These are phyloP conservation scores for Sarcophaga carnaria DNA, from an alignment of 2,888 invertebrate species.

Conservation along the genomic window DNA sequence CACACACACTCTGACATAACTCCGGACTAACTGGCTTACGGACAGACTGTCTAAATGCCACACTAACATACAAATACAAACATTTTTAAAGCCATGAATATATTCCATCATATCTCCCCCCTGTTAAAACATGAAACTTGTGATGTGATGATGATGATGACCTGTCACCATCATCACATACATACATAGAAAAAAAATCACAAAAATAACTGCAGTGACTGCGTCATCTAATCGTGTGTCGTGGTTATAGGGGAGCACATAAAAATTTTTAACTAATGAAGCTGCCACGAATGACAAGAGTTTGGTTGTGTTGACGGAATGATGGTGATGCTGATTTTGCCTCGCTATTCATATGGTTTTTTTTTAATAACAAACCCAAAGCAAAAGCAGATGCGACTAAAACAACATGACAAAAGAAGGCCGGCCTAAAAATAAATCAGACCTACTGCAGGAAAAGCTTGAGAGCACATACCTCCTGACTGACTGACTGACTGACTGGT, in stretches of 20 bases:
- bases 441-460: not conserved
- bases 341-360: conserved; percentile 26
- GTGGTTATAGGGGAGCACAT: conserved; percentile 28
- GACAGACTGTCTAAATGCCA: not conserved
- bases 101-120: conserved; percentile 18
- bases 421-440: conserved; percentile 58
- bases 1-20: not conserved
- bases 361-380: conserved; percentile 42
- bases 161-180: conserved; percentile 65
- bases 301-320: conserved; percentile 6
- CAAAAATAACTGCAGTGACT: conserved; percentile 6
- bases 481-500: conserved; percentile 62
- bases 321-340: conserved; percentile 9
- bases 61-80: conserved; percentile 11
- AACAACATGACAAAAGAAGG: conserved; percentile 34
- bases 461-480: not conserved
- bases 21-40: not conserved
- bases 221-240: conserved; percentile 1
- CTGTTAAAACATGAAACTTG: conserved; percentile 49
- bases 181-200: conserved; percentile 6
- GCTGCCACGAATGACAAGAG: conserved; percentile 31
- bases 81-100: conserved; percentile 22
- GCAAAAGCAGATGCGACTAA: conserved; percentile 19
- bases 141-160: conserved; percentile 63
- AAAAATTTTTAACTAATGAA: conserved; percentile 59